phyloP scores from a whole-genome alignment of 1,140 invertebrate genomes.

The Pseudomyrmex dendroicus region DNA sequence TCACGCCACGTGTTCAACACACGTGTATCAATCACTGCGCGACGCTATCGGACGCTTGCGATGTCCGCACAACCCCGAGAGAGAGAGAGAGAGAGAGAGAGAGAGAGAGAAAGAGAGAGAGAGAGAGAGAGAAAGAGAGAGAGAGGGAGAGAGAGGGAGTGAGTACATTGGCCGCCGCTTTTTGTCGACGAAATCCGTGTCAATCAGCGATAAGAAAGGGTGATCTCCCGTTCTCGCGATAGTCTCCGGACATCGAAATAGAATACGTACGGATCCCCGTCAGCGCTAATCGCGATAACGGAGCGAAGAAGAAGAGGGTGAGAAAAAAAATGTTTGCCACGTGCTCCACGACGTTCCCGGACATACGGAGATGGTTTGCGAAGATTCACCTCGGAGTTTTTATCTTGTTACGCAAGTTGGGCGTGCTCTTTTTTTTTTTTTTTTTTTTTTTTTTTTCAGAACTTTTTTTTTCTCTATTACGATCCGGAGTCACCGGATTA shows the following conservation, averaged over 20 bases:
- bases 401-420: constrained; percentile 40
- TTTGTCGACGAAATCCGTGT: constrained; percentile 66
- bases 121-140: neutral
- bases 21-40: constrained; percentile 82
- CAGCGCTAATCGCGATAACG: constrained; percentile 39
- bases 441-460: neutral
- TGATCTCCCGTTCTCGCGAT: constrained; percentile 30
- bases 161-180: constrained; percentile 49
- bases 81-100: neutral
- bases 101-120: neutral
- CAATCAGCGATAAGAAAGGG: constrained; percentile 69
- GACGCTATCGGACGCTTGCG: constrained; percentile 70
- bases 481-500: neutral
- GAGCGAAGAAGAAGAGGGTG: neutral
- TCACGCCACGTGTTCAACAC: constrained; percentile 80
- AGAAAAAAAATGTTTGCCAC: constrained; percentile 45
- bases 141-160: neutral
- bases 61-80: constrained; percentile 36
- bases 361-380: constrained; percentile 1
- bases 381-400: constrained; percentile 41
- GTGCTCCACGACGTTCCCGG: constrained; percentile 9
- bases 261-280: constrained; percentile 34
- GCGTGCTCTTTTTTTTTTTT: neutral
- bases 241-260: constrained; percentile 28
- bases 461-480: neutral